Conservation (phyloP, 2,113 vertebrate genomes). For the Emberiza fucata region DNA sequence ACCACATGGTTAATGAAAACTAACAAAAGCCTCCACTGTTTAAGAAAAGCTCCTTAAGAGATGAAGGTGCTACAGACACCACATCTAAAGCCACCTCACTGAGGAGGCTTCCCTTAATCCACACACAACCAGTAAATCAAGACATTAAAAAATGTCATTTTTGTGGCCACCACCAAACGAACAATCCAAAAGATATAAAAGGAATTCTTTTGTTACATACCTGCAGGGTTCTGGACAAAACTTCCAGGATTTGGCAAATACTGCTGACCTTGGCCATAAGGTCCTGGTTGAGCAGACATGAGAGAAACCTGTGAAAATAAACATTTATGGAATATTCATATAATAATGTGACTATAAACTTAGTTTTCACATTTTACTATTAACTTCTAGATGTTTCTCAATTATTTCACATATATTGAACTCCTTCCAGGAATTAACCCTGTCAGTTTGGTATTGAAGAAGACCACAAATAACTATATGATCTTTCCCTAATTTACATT, state of each 20-base stretch:
- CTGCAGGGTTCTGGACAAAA: conserved; percentile 81
- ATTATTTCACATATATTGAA: neutral
- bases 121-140: neutral
- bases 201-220: conserved; percentile 59
- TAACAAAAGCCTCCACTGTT: neutral
- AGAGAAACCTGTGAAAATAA: conserved; percentile 69
- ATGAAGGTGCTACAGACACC: neutral
- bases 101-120: neutral
- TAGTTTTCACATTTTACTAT: neutral
- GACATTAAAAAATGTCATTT: neutral
- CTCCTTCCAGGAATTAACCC: neutral
- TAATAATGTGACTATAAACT: neutral
- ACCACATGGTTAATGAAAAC: neutral
- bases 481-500: neutral
- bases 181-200: neutral
- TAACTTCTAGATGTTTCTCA: neutral
- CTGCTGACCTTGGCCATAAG: conserved; percentile 77
- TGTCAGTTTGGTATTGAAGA: neutral
- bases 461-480: neutral
- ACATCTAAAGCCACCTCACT: neutral
- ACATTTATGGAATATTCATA: neutral
- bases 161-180: neutral
- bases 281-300: conserved; percentile 66
- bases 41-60: neutral
- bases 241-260: conserved; percentile 82